Conservation (phyloP, 2,888 invertebrate genomes). For the Ochlodes sylvanus region DNA sequence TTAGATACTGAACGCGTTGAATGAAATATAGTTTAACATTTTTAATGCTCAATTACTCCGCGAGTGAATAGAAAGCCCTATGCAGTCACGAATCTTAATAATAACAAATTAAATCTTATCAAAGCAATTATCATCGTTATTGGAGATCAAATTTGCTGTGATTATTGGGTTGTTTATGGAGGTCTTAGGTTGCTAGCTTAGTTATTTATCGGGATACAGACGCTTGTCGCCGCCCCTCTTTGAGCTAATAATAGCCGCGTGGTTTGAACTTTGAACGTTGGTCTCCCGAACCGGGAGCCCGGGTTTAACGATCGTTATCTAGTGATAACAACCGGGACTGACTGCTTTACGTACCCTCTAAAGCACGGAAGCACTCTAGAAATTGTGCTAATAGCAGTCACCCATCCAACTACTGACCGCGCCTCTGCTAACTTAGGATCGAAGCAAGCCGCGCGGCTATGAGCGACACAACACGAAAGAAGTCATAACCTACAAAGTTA, state of each 20-base stretch:
- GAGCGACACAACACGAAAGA: too few species aligned
- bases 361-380: too few species aligned
- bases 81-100: slow-evolving; percentile 36
- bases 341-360: too few species aligned
- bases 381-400: too few species aligned
- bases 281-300: too few species aligned
- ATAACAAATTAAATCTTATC: slow-evolving; percentile 40
- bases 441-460: too few species aligned
- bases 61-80: slow-evolving; percentile 38
- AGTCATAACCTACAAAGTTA: too few species aligned
- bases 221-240: slow-evolving; percentile 9
- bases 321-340: too few species aligned
- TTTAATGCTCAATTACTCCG: slow-evolving; percentile 34
- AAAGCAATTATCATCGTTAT: slow-evolving; percentile 36
- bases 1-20: slow-evolving; percentile 19
- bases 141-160: slow-evolving; percentile 31
- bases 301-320: too few species aligned
- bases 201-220: slow-evolving; percentile 22
- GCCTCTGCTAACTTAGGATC: too few species aligned
- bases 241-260: background rate
- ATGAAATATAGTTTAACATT: slow-evolving; percentile 37
- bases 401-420: too few species aligned
- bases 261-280: too few species aligned
- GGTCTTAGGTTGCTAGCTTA: slow-evolving; percentile 16
- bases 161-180: slow-evolving; percentile 28